phyloP scores from a whole-genome alignment of 2,888 invertebrate genomes.

The Clostera curtula region DNA sequence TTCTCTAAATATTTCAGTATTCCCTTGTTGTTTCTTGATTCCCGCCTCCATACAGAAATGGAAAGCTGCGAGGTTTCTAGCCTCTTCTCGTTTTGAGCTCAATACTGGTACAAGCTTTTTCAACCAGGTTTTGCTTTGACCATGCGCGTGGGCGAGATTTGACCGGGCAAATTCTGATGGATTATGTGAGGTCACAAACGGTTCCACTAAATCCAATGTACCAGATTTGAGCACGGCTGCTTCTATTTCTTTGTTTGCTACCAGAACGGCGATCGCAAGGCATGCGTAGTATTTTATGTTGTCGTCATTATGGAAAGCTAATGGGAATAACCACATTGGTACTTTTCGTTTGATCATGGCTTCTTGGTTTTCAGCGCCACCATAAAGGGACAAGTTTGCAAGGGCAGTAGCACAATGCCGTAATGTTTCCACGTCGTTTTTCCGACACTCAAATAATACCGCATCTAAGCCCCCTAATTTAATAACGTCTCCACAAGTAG shows the following conservation, averaged over 20 bases:
- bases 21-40: conserved; percentile 95
- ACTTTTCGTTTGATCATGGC: conserved; percentile 97
- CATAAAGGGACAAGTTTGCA: conserved; percentile 96
- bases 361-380: conserved; percentile 97
- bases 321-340: conserved; percentile 97
- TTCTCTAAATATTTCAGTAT: conserved; percentile 92
- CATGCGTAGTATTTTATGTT: conserved; percentile 99
- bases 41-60: conserved; percentile 99
- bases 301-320: conserved; percentile 97
- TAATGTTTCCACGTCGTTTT: conserved; percentile 92
- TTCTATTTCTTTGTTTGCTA: conserved; percentile 98
- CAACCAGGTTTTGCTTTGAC: conserved; percentile 96
- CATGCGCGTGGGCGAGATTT: conserved; percentile 94
- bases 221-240: conserved; percentile 96
- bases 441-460: conserved; percentile 95
- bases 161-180: conserved; percentile 96
- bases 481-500: conserved; percentile 95
- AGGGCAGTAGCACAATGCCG: conserved; percentile 97
- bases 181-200: conserved; percentile 95
- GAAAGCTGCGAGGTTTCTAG: conserved; percentile 96
- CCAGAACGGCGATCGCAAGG: conserved; percentile 95
- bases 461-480: conserved; percentile 94
- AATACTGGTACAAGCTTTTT: conserved; percentile 94
- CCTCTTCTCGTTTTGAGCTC: conserved; percentile 95
- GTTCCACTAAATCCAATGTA: conserved; percentile 97